These are phyloP conservation scores for Hypotaenidia okinawae DNA, from an alignment of 2,797 vertebrate genomes.

Conservation along the genomic window DNA sequence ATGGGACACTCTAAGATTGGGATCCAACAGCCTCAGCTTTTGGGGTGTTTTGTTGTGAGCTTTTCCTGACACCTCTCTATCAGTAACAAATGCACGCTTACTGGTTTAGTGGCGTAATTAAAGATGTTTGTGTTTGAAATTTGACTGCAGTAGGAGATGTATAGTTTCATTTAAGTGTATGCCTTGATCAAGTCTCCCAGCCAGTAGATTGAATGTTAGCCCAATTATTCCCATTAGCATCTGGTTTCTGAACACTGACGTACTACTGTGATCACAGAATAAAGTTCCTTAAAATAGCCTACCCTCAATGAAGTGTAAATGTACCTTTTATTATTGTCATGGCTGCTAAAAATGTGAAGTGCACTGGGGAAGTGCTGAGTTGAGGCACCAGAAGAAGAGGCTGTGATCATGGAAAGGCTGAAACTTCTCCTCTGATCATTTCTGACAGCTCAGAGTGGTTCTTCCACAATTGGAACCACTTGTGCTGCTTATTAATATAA, in stretches of 20 bases:
- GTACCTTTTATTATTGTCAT: slow-evolving; percentile 23
- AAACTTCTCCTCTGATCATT: slow-evolving; percentile 69
- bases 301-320: slow-evolving; percentile 2
- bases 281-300: slow-evolving; percentile 31
- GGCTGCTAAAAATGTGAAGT: slow-evolving; percentile 46
- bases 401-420: slow-evolving; percentile 59
- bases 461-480: slow-evolving; percentile 73
- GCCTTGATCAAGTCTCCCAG: not conserved
- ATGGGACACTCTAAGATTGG: not conserved
- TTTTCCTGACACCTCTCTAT: not conserved
- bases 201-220: slow-evolving; percentile 11
- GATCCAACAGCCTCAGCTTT: not conserved
- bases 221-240: slow-evolving; percentile 53
- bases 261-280: slow-evolving; percentile 10
- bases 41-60: not conserved
- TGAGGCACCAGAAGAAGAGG: slow-evolving; percentile 61
- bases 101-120: not conserved
- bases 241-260: slow-evolving; percentile 1
- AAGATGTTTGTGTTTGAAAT: slow-evolving; percentile 22
- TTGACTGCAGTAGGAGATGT: not conserved
- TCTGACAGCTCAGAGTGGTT: slow-evolving; percentile 70
- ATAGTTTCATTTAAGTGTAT: not conserved
- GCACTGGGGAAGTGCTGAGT: slow-evolving; percentile 41
- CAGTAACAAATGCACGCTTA: not conserved
- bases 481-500: slow-evolving; percentile 74